These are phyloP conservation scores for Centruroides sculpturatus DNA, from an alignment of 1,140 invertebrate species.

Conservation along the genomic window DNA sequence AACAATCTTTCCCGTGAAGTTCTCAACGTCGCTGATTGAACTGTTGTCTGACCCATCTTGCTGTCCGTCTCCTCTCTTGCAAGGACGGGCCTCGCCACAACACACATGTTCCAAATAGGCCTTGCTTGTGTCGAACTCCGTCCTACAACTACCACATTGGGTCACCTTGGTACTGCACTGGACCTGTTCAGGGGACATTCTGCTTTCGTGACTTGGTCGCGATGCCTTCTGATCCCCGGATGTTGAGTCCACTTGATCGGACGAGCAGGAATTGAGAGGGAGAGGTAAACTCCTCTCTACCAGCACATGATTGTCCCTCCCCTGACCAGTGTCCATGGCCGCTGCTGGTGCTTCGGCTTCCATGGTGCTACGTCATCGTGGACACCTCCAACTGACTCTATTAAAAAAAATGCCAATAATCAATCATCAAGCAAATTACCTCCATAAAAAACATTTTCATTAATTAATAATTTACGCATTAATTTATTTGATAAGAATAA, in stretches of 20 bases:
- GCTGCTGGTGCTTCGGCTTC: constrained; percentile 14
- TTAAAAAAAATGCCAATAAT: too few species aligned
- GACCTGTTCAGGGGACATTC: constrained; percentile 12
- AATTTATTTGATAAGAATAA: too few species aligned
- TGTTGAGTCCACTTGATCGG: background rate
- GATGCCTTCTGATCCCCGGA: background rate
- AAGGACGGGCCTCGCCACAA: background rate
- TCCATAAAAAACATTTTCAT: too few species aligned
- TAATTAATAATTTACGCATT: too few species aligned
- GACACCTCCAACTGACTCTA: too few species aligned
- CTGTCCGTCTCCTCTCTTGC: background rate
- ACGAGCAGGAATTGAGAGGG: constrained; percentile 3
- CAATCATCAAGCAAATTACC: too few species aligned
- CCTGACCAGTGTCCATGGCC: constrained; percentile 10
- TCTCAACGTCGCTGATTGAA: constrained; percentile 59
- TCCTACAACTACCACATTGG: constrained; percentile 13
- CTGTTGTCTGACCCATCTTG: background rate
- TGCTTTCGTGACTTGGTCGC: background rate
- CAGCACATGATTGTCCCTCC: constrained; percentile 1
- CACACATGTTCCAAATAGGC: constrained; percentile 13
- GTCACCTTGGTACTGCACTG: constrained; percentile 12
- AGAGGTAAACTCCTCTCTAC: constrained; percentile 4
- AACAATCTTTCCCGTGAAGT: constrained; percentile 91
- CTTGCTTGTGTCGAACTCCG: constrained; percentile 14
- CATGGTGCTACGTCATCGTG: constrained; percentile 12